Base-by-base conservation (phyloP, 1,140 invertebrate species). In the Drosophila baimaii region DNA sequence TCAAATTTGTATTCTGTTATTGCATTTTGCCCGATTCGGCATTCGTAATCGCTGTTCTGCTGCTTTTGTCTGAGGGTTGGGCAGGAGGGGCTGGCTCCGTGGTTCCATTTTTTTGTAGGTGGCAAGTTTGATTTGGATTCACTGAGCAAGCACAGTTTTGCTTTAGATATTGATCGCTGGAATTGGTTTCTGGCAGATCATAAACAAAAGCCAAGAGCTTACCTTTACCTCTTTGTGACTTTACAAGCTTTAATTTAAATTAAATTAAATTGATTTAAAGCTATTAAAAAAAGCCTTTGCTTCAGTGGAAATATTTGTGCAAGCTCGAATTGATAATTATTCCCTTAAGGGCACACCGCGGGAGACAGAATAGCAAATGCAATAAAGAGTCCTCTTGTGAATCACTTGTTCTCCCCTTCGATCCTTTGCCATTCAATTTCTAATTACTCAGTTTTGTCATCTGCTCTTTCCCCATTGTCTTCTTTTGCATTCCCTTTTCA, bases 1-100 rank as follows among this genome's bases (percentile, higher is more conserved):
- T 83, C 58, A 75, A 84, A 88, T 80, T 89, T 76, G 65, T 78
- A 66, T 84, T 84, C 74, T 54, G 66, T 76, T 81, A 84, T 89
- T 89, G 80, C 73, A 75, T 81, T 79, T 84, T 23, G 61, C 59
- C 56, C 44, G 25, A 41, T 49, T 58, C 27, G 10, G 33, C 15
- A 58, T 10, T 41, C 43, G 57, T 83, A 71, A 43, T 65, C 69
- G 47, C 58, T 65, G 41, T 55, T 37, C 58, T 33, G 44, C 25
- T 29, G 46, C 2, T 29, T 19, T 17, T n/a, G n/a, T n/a, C n/a
- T n/a, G n/a, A n/a, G n/a, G n/a, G n/a, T 15, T 39, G 49, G 29
- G 47, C 21, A 44, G 23, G 70, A 44, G 23, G 70, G 17, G 29
- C n/a, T 49, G 54, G 19, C 13, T 19, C n/a, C 21, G 31, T 25